These are phyloP conservation scores for Hypotaenidia okinawae DNA, from an alignment of 2,797 vertebrate genomes.

Conservation along the genomic window DNA sequence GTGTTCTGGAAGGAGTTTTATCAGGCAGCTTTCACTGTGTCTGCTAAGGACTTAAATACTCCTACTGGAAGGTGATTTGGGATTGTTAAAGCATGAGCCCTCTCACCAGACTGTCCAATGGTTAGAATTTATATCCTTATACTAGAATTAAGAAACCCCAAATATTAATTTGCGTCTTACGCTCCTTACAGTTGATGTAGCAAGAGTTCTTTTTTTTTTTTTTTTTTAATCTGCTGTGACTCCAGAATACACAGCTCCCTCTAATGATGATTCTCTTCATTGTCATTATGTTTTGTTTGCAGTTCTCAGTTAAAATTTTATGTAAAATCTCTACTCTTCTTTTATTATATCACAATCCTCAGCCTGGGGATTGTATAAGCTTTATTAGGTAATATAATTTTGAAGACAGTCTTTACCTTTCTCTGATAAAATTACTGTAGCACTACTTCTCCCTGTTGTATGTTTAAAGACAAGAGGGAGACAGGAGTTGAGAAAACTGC, in stretches of 20 bases:
- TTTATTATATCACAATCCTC: constrained; percentile 5
- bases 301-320: neutral
- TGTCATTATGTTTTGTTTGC: neutral
- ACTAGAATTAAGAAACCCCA: neutral
- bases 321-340: neutral
- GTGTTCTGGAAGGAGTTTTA: neutral
- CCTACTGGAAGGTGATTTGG: neutral
- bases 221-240: neutral
- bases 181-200: neutral
- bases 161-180: neutral
- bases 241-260: neutral
- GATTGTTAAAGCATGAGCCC: neutral
- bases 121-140: neutral
- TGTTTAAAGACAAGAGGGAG: neutral
- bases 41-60: neutral
- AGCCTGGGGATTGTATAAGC: neutral
- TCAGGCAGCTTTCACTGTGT: neutral
- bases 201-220: neutral
- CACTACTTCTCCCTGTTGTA: neutral
- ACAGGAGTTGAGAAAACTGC: neutral
- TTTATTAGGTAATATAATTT: constrained; percentile 20
- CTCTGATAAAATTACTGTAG: neutral
- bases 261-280: neutral
- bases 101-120: neutral
- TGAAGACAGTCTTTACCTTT: constrained; percentile 5